phyloP scores from a whole-genome alignment of 2,888 invertebrate species.

The Philonicus albiceps region DNA sequence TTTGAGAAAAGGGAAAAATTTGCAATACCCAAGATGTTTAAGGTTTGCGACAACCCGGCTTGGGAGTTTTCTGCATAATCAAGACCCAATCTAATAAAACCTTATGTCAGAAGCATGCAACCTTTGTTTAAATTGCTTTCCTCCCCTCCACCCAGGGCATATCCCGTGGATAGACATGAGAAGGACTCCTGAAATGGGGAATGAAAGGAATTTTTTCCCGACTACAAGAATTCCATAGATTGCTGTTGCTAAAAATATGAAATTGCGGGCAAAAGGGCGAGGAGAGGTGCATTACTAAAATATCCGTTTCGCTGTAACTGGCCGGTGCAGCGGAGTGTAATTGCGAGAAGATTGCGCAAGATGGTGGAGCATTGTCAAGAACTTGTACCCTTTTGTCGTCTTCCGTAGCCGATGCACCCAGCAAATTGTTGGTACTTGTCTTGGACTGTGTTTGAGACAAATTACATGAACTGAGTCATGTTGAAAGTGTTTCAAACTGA shows the following conservation, averaged over 20 bases:
- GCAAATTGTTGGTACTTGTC: not conserved
- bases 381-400: not conserved
- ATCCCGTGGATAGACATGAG: not conserved
- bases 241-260: not conserved
- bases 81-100: not conserved
- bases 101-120: constrained; percentile 1
- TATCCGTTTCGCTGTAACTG: not conserved
- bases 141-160: not conserved
- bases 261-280: not conserved
- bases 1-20: not conserved
- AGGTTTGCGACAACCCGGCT: not conserved
- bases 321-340: not conserved
- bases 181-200: not conserved
- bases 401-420: not conserved
- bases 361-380: not conserved
- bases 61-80: constrained; percentile 19
- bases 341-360: not conserved
- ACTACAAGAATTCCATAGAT: not conserved
- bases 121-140: not conserved
- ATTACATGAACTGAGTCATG: not conserved
- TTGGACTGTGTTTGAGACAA: not conserved
- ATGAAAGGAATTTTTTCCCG: not conserved
- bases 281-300: not conserved
- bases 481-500: not conserved
- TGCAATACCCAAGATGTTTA: not conserved